These are phyloP conservation scores for Pampusana beccarii DNA, from an alignment of 2,113 vertebrate genomes.

Conservation along the genomic window DNA sequence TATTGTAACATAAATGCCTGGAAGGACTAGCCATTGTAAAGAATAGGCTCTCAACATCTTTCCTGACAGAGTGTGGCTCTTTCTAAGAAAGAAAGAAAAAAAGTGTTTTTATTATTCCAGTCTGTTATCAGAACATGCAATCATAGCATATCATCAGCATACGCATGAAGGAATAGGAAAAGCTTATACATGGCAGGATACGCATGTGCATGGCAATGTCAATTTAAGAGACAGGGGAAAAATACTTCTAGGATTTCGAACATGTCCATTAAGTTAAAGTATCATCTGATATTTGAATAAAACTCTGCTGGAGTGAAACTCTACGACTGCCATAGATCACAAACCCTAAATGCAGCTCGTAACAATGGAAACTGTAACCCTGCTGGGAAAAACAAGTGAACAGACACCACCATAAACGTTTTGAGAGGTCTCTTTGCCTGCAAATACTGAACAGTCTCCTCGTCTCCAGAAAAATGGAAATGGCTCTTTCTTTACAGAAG, in stretches of 20 bases:
- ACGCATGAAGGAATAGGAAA: not conserved
- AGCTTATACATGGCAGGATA: not conserved
- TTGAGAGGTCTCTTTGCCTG: not conserved
- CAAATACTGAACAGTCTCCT: not conserved
- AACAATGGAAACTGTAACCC: not conserved
- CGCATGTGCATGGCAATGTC: not conserved
- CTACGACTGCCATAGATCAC: not conserved
- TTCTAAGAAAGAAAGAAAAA: not conserved
- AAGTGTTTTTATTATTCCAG: not conserved
- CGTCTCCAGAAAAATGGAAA: not conserved
- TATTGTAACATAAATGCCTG: constrained; percentile 10
- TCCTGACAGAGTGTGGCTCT: not conserved
- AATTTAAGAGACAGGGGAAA: not conserved
- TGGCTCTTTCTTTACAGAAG: not conserved
- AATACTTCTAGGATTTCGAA: not conserved
- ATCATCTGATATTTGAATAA: not conserved
- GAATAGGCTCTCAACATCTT: not conserved
- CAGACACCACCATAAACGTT: not conserved
- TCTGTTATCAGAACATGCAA: constrained; percentile 1
- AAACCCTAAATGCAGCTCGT: not conserved
- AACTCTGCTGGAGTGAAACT: constrained; percentile 20
- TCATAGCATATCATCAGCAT: not conserved
- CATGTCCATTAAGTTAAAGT: not conserved
- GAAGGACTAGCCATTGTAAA: not conserved
- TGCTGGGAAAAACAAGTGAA: not conserved